A percentile compares a stretch with the other conserved stretches of the same genome.
Evolutionary conservation across 2,888 invertebrate genomes (phyloP).

Genomic region (Agonopterix subpropinquella): DNA sequence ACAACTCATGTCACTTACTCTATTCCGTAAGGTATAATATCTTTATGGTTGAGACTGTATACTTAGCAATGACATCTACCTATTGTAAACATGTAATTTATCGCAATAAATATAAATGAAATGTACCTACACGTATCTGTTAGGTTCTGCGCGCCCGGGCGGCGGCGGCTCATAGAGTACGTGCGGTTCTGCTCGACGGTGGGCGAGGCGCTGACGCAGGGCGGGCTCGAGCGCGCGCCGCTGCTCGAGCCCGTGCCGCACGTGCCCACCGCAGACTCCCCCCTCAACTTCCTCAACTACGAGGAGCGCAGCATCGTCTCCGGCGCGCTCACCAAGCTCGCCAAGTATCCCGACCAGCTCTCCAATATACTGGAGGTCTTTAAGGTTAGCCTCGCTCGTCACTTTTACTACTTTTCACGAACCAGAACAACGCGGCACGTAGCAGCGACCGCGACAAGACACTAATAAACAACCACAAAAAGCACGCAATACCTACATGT

Average conservation of each 20-base stretch:
- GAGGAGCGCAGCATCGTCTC: slow-evolving; percentile 81
- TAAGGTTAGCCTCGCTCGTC: slow-evolving; percentile 50
- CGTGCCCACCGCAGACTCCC: slow-evolving; percentile 79
- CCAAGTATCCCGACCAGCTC: slow-evolving; percentile 78
- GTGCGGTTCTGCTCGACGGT: slow-evolving; percentile 79
- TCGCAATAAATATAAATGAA: too few species aligned
- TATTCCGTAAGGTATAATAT: too few species aligned
- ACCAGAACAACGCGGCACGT: not conserved
- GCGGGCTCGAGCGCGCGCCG: slow-evolving; percentile 80
- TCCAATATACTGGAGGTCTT: slow-evolving; percentile 83
- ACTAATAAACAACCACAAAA: too few species aligned
- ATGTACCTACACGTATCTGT: not conserved
- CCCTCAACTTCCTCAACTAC: slow-evolving; percentile 80
- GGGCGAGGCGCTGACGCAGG: slow-evolving; percentile 82
- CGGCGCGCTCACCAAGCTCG: slow-evolving; percentile 80
- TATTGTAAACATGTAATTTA: too few species aligned
- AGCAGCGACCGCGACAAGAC: not conserved
- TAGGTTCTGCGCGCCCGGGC: slow-evolving; percentile 79
- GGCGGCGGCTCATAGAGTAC: slow-evolving; percentile 79
- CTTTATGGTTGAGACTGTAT: too few species aligned
- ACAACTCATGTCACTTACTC: too few species aligned
- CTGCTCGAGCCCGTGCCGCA: slow-evolving; percentile 81
- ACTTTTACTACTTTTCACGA: not conserved
- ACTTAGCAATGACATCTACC: too few species aligned
- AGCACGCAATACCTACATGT: not conserved